phyloP scores from a whole-genome alignment of 2,113 vertebrate genomes.

The Zootoca vivipara region DNA sequence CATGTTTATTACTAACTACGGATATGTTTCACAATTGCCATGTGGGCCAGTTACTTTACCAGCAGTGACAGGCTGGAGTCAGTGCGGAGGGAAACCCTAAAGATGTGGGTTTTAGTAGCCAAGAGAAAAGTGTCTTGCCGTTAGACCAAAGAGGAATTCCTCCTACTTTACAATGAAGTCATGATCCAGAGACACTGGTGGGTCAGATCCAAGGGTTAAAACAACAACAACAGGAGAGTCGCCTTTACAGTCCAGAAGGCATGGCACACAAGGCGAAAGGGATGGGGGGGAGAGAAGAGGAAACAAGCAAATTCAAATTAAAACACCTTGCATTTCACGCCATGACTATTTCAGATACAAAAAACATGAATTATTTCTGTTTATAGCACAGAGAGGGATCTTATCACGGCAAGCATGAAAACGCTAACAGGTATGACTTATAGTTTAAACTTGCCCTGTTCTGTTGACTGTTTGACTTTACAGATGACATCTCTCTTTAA shows the following conservation, averaged over 20 bases:
- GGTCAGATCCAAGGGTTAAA: neutral
- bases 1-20: neutral
- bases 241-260: too few species aligned
- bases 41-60: neutral
- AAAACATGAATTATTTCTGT: constrained; percentile 21
- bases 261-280: too few species aligned
- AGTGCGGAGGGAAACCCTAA: too few species aligned
- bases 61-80: neutral
- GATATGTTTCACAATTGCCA: neutral
- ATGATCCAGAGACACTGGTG: too few species aligned
- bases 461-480: neutral
- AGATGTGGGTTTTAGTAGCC: constrained; percentile 39
- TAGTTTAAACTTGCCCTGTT: neutral
- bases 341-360: neutral
- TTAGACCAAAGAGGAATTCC: constrained; percentile 4
- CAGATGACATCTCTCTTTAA: neutral
- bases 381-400: constrained; percentile 55
- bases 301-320: neutral
- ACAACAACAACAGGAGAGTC: too few species aligned
- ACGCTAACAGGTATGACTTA: constrained; percentile 69
- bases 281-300: neutral
- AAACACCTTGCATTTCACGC: neutral
- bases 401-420: constrained; percentile 44
- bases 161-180: neutral
- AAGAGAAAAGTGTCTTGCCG: constrained; percentile 1